Percentiles rank a stretch among this genome's conserved stretches.
Evolutionary conservation across 2,113 vertebrate genomes (phyloP).

Genomic region (Lophotis ruficrista): DNA sequence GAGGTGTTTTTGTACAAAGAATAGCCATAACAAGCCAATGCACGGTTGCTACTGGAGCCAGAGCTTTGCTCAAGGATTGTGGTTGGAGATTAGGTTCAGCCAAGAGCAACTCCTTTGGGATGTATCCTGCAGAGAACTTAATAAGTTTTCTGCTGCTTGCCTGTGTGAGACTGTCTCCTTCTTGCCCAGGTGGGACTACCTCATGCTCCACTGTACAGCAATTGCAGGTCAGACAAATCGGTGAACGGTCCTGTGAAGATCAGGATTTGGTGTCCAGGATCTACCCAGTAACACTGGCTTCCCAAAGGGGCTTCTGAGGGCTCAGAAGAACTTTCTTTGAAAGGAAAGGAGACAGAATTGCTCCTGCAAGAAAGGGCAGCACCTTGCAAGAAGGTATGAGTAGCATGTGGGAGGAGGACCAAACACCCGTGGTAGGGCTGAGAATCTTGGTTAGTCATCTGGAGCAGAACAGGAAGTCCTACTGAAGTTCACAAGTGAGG

Average conservation of each 20-base stretch:
- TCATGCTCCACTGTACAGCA: rapidly evolving
- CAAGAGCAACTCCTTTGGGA: neutral
- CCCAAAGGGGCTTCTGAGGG: neutral
- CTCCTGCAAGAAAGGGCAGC: neutral
- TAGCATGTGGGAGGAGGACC: neutral
- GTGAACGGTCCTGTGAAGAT: rapidly evolving
- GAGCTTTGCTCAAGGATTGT: neutral
- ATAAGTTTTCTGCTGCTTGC: neutral
- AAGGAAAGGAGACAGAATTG: neutral
- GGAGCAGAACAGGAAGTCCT: neutral
- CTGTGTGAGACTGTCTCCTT: neutral
- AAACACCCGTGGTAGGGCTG: neutral
- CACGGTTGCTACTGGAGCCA: neutral
- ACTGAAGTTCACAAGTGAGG: neutral
- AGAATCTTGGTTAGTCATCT: neutral
- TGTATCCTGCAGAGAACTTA: neutral
- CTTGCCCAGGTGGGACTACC: neutral
- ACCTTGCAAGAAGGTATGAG: neutral
- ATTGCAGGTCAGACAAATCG: neutral
- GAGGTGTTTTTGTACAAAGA: neutral
- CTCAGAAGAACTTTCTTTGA: neutral
- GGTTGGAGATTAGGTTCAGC: neutral
- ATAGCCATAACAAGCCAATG: neutral
- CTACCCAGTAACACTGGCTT: neutral
- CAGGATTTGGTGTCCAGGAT: neutral